Conservation (phyloP, 2,797 vertebrate species). For the Oophaga sylvatica region DNA sequence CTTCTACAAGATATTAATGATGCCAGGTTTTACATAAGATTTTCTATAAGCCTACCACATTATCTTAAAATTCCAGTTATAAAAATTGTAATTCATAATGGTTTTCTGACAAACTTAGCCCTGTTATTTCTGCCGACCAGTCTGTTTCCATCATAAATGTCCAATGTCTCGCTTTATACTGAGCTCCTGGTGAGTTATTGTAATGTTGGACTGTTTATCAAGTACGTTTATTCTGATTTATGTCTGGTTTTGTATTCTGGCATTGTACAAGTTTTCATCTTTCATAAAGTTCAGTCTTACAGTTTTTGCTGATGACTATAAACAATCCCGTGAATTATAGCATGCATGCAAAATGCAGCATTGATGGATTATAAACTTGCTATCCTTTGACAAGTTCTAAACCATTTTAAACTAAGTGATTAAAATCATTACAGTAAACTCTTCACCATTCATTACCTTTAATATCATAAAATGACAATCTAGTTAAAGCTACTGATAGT, state of each 20-base stretch:
- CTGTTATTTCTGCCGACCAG: background rate
- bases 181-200: background rate
- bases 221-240: slow-evolving; percentile 16
- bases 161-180: background rate
- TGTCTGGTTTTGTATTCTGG: slow-evolving; percentile 66
- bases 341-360: slow-evolving; percentile 75
- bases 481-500: slow-evolving; percentile 82
- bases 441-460: slow-evolving; percentile 83
- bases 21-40: background rate
- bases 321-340: slow-evolving; percentile 81
- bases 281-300: slow-evolving; percentile 69
- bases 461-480: slow-evolving; percentile 80
- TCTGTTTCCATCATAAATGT: background rate
- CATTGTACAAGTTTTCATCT: slow-evolving; percentile 67
- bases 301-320: slow-evolving; percentile 62
- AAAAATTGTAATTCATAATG: background rate
- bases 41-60: background rate
- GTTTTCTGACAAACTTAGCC: background rate
- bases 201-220: slow-evolving; percentile 14
- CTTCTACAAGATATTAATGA: too few species aligned
- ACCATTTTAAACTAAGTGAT: slow-evolving; percentile 80
- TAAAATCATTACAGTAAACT: slow-evolving; percentile 85
- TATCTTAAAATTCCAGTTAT: background rate
- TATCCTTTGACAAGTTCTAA: slow-evolving; percentile 76
- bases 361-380: slow-evolving; percentile 77